A percentile compares a stretch with the other conserved stretches of the same genome.
Conservation (phyloP, 2,113 vertebrate species). For the Amphiprion percula region DNA sequence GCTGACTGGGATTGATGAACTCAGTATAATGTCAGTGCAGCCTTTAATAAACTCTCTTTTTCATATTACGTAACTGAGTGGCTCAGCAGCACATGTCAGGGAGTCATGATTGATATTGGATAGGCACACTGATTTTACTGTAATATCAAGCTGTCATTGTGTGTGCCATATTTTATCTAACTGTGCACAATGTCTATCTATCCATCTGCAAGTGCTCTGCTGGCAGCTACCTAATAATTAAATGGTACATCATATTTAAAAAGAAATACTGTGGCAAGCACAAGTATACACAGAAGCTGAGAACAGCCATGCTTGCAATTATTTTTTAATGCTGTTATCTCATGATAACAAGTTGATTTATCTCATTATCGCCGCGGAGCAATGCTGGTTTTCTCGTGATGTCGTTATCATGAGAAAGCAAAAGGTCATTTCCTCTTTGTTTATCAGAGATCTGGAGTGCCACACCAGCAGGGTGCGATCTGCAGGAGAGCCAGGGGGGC, state of each 20-base stretch:
- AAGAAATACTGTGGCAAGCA: too few species aligned
- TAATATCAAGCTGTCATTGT: constrained; percentile 37
- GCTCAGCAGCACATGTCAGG: constrained; percentile 47
- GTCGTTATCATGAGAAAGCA: too few species aligned
- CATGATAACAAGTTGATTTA: too few species aligned
- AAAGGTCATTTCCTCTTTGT: too few species aligned
- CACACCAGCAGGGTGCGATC: too few species aligned
- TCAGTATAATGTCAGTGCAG: constrained; percentile 56
- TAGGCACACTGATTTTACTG: constrained; percentile 27
- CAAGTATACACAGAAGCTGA: neutral
- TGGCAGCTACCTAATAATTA: constrained; percentile 7
- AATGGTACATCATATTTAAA: neutral
- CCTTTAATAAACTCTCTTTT: constrained; percentile 59
- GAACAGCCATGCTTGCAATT: too few species aligned
- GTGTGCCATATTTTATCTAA: constrained; percentile 10
- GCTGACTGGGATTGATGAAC: constrained; percentile 58
- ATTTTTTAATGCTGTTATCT: too few species aligned
- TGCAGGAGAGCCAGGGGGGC: too few species aligned
- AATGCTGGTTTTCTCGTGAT: too few species aligned
- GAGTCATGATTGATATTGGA: constrained; percentile 36
- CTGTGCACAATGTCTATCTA: neutral
- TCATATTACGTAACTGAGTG: constrained; percentile 51
- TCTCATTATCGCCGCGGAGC: too few species aligned
- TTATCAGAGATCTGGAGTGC: too few species aligned
- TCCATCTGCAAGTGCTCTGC: neutral